Evolutionary conservation across 2,797 vertebrate genomes (phyloP).

Genomic region (Enteromius radiatus): DNA sequence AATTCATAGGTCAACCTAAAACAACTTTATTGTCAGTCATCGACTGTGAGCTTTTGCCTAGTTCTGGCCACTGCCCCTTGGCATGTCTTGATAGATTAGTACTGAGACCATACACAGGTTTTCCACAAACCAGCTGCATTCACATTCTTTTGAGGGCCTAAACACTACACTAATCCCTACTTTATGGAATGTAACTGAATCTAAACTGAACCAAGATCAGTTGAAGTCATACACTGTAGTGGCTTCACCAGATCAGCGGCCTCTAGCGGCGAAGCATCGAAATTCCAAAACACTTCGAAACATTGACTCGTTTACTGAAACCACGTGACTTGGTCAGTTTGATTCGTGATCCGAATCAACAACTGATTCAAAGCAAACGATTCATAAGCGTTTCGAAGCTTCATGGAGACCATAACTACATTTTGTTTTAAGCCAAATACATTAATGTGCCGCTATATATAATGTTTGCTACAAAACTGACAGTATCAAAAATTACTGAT

Average conservation of each 20-base stretch:
- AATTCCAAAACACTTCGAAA: neutral
- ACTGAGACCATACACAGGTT: too few species aligned
- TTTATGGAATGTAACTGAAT: neutral
- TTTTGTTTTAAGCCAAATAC: neutral
- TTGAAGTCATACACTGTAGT: neutral
- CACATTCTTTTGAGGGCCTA: neutral
- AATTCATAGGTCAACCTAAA: too few species aligned
- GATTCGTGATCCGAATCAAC: neutral
- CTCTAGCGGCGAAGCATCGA: neutral
- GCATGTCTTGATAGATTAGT: too few species aligned
- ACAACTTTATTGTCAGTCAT: too few species aligned
- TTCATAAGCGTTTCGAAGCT: neutral
- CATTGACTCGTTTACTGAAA: neutral
- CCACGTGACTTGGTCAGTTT: neutral
- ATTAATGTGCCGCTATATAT: neutral
- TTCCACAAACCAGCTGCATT: neutral
- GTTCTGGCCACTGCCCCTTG: too few species aligned
- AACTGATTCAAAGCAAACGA: neutral
- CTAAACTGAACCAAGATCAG: neutral
- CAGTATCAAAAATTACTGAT: neutral
- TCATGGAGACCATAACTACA: neutral
- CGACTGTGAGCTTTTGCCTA: too few species aligned
- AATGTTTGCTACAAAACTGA: neutral
- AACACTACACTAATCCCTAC: neutral
- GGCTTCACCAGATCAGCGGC: neutral